phyloP scores from a whole-genome alignment of 1,140 invertebrate species.

The Lepidotrigona ventralis region DNA sequence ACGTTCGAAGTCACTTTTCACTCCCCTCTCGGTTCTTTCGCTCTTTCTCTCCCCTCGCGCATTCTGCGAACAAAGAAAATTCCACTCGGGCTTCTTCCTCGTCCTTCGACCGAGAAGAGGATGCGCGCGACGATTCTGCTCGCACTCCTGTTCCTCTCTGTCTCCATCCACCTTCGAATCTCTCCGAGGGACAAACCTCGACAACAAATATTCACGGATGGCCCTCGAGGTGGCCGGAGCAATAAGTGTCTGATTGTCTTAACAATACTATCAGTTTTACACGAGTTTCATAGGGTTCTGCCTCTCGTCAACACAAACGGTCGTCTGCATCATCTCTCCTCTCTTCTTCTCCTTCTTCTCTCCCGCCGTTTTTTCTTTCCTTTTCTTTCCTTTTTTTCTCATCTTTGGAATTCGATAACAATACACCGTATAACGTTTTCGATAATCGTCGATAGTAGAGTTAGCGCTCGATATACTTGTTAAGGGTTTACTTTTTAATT shows the following conservation, averaged over 20 bases:
- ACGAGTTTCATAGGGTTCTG: conserved; percentile 45
- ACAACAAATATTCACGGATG: conserved; percentile 58
- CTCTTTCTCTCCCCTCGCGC: neutral
- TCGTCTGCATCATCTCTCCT: conserved; percentile 43
- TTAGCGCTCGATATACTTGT: conserved; percentile 48
- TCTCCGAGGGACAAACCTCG: conserved; percentile 41
- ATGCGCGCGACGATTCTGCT: conserved; percentile 12
- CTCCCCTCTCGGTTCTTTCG: neutral
- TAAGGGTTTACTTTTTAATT: conserved; percentile 16
- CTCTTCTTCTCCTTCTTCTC: neutral
- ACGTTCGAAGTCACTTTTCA: neutral
- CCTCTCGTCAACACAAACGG: neutral
- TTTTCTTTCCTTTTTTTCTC: conserved; percentile 1
- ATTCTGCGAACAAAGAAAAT: neutral
- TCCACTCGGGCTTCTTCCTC: neutral
- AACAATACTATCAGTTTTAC: conserved; percentile 78
- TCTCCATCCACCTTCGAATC: conserved; percentile 4
- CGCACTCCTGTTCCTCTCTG: neutral
- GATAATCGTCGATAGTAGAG: conserved; percentile 48
- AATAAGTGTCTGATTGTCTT: conserved; percentile 79
- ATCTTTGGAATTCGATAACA: conserved; percentile 23
- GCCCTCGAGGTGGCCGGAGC: conserved; percentile 69
- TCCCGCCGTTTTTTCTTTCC: neutral
- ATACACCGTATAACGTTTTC: conserved; percentile 31
- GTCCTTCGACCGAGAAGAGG: neutral